A percentile compares a stretch with the other conserved stretches of the same genome.
Evolutionary conservation across 2,888 invertebrate genomes (phyloP).

Genomic region (Diachrysia chrysitis): DNA sequence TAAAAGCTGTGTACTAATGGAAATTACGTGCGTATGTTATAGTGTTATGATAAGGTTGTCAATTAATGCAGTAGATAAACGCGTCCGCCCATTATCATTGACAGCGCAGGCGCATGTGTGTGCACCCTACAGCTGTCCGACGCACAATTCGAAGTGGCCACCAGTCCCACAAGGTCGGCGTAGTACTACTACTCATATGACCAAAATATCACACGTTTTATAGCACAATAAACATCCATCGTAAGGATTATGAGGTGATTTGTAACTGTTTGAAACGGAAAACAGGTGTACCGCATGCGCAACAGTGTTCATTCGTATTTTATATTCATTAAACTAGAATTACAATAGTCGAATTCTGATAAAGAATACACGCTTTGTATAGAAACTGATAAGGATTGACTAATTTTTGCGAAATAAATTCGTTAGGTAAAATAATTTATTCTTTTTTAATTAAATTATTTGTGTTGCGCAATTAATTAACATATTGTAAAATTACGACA

Average conservation of each 20-base stretch:
- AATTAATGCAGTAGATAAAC: slow-evolving; percentile 50
- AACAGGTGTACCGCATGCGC: slow-evolving; percentile 13
- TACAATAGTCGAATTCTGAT: neutral
- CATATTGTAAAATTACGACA: neutral
- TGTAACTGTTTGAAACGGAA: slow-evolving; percentile 4
- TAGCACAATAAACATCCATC: slow-evolving; percentile 17
- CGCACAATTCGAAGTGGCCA: slow-evolving; percentile 17
- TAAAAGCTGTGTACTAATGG: slow-evolving; percentile 17
- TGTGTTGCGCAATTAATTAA: too few species aligned
- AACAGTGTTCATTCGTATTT: neutral
- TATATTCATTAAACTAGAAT: slow-evolving; percentile 9
- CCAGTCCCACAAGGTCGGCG: slow-evolving; percentile 23
- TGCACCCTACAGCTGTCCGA: slow-evolving; percentile 22
- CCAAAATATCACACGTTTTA: slow-evolving; percentile 35
- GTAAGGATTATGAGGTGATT: slow-evolving; percentile 22
- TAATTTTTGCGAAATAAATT: neutral
- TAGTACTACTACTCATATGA: slow-evolving; percentile 19
- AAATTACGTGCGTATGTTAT: slow-evolving; percentile 21
- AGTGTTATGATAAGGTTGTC: slow-evolving; percentile 36
- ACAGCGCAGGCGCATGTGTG: slow-evolving; percentile 31
- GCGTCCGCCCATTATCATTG: slow-evolving; percentile 45
- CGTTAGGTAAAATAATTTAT: neutral
- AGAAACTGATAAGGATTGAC: neutral
- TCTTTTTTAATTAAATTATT: neutral
- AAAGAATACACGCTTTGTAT: neutral